A percentile compares a stretch with the other conserved stretches of the same genome.
Evolutionary conservation across 2,113 vertebrate genomes (phyloP).

Genomic region (Malurus cyaneus): DNA sequence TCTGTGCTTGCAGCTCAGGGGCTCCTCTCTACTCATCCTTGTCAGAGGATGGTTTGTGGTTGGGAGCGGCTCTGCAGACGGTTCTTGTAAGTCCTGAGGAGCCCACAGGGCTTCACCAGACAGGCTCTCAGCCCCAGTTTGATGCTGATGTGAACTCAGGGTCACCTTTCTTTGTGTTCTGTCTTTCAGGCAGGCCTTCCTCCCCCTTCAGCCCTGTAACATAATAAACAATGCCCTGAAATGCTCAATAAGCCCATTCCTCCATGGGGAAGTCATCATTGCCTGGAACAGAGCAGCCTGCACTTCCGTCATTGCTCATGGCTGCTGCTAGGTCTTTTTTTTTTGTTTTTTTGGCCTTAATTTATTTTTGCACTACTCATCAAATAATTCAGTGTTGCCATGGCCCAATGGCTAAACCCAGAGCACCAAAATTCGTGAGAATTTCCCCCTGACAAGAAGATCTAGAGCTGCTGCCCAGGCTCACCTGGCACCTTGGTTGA

Average conservation of each 20-base stretch:
- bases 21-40: neutral
- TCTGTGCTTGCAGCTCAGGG: neutral
- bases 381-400: neutral
- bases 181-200: neutral
- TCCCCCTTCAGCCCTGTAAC: neutral
- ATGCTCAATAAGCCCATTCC: neutral
- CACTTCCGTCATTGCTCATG: neutral
- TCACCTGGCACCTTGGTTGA: neutral
- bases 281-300: neutral
- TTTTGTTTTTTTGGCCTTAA: neutral
- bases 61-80: neutral
- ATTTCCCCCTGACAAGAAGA: neutral
- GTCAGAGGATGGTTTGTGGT: neutral
- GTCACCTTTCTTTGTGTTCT: slow-evolving; percentile 16
- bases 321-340: neutral
- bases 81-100: neutral
- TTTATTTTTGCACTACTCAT: neutral
- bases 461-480: neutral
- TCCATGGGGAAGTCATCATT: neutral
- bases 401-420: neutral
- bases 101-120: neutral
- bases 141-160: neutral
- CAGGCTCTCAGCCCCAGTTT: neutral
- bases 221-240: neutral
- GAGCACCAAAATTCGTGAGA: neutral